phyloP scores from a whole-genome alignment of 2,888 invertebrate species.

The Meloe dianella region DNA sequence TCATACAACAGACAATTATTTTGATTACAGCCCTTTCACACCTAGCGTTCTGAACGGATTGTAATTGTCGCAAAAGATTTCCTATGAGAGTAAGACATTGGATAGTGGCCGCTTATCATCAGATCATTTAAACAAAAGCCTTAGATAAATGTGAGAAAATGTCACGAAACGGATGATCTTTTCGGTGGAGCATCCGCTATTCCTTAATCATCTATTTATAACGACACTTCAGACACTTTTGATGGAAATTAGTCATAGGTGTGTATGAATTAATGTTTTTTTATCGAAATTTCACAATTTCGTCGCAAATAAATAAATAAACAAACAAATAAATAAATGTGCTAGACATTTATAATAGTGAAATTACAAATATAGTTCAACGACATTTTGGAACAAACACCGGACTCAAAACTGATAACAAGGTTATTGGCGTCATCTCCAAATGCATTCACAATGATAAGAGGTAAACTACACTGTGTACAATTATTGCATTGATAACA shows the following conservation, averaged over 20 bases:
- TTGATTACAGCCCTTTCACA: neutral
- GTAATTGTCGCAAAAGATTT: no score
- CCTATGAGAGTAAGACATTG: no score
- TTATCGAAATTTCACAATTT: neutral
- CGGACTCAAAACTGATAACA: conserved; percentile 48
- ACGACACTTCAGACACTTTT: neutral
- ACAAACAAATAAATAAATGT: neutral
- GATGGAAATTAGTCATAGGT: neutral
- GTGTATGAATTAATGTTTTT: neutral
- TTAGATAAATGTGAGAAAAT: neutral
- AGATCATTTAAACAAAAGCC: neutral
- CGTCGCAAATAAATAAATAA: neutral
- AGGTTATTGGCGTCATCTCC: conserved; percentile 52
- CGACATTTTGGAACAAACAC: conserved; percentile 47
- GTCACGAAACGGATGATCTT: neutral
- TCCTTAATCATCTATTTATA: neutral
- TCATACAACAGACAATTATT: neutral
- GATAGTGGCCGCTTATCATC: neutral
- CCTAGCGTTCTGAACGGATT: no score
- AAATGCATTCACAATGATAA: conserved; percentile 46
- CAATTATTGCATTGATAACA: conserved; percentile 31
- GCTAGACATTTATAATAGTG: conserved; percentile 16
- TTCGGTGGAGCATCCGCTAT: neutral
- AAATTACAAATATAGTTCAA: conserved; percentile 36
- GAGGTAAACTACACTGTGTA: conserved; percentile 42